phyloP scores from a whole-genome alignment of 2,797 vertebrate genomes.

The Picus viridis region DNA sequence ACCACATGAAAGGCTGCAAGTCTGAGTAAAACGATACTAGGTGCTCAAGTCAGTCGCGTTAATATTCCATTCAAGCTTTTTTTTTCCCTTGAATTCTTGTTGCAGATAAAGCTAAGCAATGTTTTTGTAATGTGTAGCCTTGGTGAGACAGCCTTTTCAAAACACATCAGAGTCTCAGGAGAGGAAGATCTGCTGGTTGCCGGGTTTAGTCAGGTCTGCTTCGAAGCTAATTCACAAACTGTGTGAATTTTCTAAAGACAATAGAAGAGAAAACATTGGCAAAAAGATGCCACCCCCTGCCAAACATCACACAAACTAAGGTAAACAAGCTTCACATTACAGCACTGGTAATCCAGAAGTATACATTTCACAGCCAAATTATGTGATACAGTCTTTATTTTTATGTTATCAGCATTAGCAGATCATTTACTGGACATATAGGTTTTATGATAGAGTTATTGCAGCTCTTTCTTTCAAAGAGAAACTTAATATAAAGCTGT shows the following conservation, averaged over 20 bases:
- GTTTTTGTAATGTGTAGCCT: not conserved
- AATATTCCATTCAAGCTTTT: not conserved
- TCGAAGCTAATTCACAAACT: not conserved
- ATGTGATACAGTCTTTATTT: not conserved
- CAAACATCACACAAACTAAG: not conserved
- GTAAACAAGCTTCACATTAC: not conserved
- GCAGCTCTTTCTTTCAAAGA: not conserved
- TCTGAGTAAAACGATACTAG: not conserved
- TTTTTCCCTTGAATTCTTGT: not conserved
- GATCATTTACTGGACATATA: not conserved
- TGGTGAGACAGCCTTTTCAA: not conserved
- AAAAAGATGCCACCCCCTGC: not conserved
- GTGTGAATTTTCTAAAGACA: not conserved
- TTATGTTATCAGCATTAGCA: not conserved
- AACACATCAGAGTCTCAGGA: not conserved
- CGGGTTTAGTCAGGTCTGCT: not conserved
- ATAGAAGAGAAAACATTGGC: not conserved
- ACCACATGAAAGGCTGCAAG: accelerated
- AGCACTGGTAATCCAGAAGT: not conserved
- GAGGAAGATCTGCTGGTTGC: not conserved
- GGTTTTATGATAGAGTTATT: not conserved
- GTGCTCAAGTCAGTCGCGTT: not conserved
- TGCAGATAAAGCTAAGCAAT: not conserved
- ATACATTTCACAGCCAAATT: not conserved
- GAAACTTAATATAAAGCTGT: not conserved